Evolutionary conservation across 2,113 vertebrate genomes (phyloP).

Genomic region (Vimba vimba): DNA sequence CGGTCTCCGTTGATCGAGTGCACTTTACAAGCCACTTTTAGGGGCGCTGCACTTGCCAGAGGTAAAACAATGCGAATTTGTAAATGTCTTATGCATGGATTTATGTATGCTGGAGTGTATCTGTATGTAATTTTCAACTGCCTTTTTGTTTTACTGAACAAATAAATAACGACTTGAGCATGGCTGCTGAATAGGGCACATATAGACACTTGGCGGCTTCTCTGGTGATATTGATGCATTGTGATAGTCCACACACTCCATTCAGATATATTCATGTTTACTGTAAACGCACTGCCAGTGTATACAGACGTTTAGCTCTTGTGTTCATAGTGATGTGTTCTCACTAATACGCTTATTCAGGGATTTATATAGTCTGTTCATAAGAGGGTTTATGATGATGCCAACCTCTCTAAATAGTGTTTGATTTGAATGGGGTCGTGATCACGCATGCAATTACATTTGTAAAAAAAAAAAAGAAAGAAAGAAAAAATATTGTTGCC

Average conservation of each 20-base stretch:
- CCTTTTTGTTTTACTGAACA: neutral
- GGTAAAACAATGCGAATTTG: neutral
- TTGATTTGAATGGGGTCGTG: neutral
- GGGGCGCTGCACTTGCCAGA: neutral
- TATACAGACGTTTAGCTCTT: neutral
- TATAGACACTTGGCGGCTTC: neutral
- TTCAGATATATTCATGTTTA: neutral
- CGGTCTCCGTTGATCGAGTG: neutral
- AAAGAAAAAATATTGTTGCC: too few relatives aligned
- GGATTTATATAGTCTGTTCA: conserved; percentile 13
- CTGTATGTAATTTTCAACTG: neutral
- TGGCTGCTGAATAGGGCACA: neutral
- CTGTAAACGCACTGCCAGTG: neutral
- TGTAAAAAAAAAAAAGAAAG: neutral
- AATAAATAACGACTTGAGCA: conserved; percentile 5
- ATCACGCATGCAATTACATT: neutral
- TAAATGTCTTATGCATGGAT: neutral
- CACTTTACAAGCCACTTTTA: neutral
- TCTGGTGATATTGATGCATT: neutral
- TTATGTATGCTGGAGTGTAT: neutral
- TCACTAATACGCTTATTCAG: conserved; percentile 24
- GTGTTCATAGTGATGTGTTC: neutral
- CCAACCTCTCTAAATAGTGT: neutral
- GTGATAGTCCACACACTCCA: neutral
- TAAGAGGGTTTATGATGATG: conserved; percentile 12